Conservation (phyloP, 2,797 vertebrate genomes). For the Pogonophryne albipinna region DNA sequence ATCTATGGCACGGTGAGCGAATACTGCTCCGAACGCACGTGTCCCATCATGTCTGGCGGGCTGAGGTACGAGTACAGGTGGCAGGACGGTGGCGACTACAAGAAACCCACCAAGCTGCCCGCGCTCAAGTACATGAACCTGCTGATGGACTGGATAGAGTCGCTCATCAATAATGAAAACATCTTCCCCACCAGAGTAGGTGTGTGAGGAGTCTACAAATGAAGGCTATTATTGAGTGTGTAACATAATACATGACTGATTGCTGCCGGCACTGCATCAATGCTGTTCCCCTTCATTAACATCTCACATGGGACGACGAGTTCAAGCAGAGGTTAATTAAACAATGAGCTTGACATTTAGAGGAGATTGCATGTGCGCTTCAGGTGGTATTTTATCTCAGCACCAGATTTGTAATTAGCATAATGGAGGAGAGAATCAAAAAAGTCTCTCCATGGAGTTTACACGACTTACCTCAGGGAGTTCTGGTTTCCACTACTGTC, state of each 20-base stretch:
- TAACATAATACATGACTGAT: slow-evolving; percentile 32
- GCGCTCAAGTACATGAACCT: slow-evolving; percentile 97
- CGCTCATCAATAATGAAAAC: slow-evolving; percentile 96
- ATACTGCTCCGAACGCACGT: slow-evolving; percentile 93
- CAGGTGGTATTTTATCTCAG: slow-evolving; percentile 46
- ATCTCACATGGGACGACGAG: slow-evolving; percentile 30
- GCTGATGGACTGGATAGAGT: slow-evolving; percentile 99
- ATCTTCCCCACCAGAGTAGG: slow-evolving; percentile 94
- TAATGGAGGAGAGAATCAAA: slow-evolving; percentile 19
- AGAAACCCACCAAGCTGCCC: slow-evolving; percentile 94
- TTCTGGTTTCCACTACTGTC: not conserved
- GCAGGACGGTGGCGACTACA: slow-evolving; percentile 96
- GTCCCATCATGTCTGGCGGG: slow-evolving; percentile 97
- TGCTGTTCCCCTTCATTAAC: slow-evolving; percentile 47
- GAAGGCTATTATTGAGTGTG: slow-evolving; percentile 29
- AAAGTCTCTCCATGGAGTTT: not conserved
- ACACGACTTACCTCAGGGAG: not conserved
- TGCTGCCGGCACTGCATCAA: slow-evolving; percentile 10
- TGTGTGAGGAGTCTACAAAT: slow-evolving; percentile 70
- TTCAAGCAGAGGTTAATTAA: slow-evolving; percentile 76
- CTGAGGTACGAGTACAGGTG: slow-evolving; percentile 97
- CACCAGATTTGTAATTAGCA: slow-evolving; percentile 21
- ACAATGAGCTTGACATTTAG: slow-evolving; percentile 73
- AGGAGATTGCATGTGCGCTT: slow-evolving; percentile 23
- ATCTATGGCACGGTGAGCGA: slow-evolving; percentile 98